A percentile compares a stretch with the other conserved stretches of the same genome.
These are phyloP conservation scores for Epirrita christyi DNA, from an alignment of 2,888 invertebrate genomes.

Conservation along the genomic window DNA sequence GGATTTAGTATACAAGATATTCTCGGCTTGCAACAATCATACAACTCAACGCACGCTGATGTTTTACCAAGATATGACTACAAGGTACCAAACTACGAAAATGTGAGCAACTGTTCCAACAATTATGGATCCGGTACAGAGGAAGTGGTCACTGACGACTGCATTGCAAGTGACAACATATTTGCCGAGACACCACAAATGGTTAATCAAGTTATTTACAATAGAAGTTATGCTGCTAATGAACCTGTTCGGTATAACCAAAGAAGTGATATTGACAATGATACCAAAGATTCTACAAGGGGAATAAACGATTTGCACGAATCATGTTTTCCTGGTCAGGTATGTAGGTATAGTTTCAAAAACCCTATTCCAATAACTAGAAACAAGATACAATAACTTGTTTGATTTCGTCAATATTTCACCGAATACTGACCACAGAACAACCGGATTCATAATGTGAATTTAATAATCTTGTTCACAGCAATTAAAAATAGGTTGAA, in stretches of 20 bases:
- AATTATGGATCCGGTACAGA: constrained; percentile 67
- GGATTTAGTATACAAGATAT: constrained; percentile 82
- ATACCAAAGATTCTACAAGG: constrained; percentile 62
- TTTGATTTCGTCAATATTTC: constrained; percentile 46
- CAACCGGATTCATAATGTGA: constrained; percentile 76
- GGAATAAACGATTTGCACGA: constrained; percentile 61
- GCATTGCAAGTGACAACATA: constrained; percentile 53
- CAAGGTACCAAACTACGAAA: constrained; percentile 70
- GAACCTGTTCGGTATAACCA: constrained; percentile 66
- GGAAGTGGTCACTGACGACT: constrained; percentile 59
- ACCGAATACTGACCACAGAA: constrained; percentile 58
- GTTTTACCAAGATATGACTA: constrained; percentile 70
- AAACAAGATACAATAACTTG: constrained; percentile 34
- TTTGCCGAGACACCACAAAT: constrained; percentile 51
- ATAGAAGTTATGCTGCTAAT: constrained; percentile 60
- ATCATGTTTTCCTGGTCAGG: constrained; percentile 72
- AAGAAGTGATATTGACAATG: constrained; percentile 56
- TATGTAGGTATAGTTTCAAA: constrained; percentile 46
- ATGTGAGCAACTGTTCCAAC: constrained; percentile 70
- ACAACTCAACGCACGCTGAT: constrained; percentile 52
- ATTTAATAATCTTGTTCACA: constrained; percentile 64
- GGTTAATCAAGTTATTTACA: constrained; percentile 60
- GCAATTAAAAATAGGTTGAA: constrained; percentile 65
- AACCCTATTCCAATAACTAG: constrained; percentile 46
- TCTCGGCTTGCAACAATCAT: constrained; percentile 73